Base-by-base conservation (phyloP, 2,888 invertebrate genomes). In the Ferdinandea cuprea region DNA sequence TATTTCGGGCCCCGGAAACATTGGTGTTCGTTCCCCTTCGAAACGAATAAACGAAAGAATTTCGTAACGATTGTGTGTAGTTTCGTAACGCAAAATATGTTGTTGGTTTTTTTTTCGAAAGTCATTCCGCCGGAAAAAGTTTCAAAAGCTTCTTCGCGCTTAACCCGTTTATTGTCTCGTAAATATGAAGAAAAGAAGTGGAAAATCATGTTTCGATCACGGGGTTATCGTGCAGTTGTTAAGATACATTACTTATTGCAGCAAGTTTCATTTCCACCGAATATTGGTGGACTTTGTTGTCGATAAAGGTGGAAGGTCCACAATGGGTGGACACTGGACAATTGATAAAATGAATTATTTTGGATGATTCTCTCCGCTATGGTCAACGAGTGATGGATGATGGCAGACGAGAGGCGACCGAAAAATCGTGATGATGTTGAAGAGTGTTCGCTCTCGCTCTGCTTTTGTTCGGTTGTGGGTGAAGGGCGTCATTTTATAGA, bases 161-260 rank as follows among this genome's bases (percentile, higher is more conserved):
- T 58, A 44, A 44, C 44, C 44, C 44, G 19, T 44, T 44, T 44
- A 44, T 44, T 68, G 73, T 59, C 37, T 40, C 46, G 65, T 40
- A 30, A 68, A 66, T 11, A 15, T 17, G 50, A 50, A 46, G 50
- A 65, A 50, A 72, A 73, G 72, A 79, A 79, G 79, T 79, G 73
- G 73, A 79, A 72, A 79, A 73, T 63, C 79, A 61, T 79, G 79
- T 79, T 79, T 59, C 32, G 59, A 79, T 73, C 65, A 73, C 42
- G 30, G 72, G 48, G 56, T 40, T 79, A 79, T 73, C 79, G 30
- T 37, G 56, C 11, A 4, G 17, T 9, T 8, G 15, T 5, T 25
- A 25, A 25, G 2, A 5, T 25, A 25, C 5, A 2, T 25, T 25
- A 25, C 25, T 2, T 35, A 11, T 35, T 9, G 11, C 7, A 9